Conservation (phyloP, 2,113 vertebrate genomes). For the Notarius quadriscutis region DNA sequence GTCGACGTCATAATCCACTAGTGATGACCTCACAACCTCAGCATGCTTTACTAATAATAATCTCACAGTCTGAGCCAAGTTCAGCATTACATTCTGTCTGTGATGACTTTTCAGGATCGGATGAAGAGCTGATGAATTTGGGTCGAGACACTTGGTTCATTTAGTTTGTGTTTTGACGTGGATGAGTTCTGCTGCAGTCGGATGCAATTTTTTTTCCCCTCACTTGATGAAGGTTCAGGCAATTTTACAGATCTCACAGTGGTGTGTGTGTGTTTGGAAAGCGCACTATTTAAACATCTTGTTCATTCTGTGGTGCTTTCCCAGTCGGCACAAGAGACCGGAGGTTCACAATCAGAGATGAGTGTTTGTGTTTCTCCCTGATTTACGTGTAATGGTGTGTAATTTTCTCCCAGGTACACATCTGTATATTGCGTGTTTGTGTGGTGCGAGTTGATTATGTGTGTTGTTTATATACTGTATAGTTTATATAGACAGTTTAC, state of each 20-base stretch:
- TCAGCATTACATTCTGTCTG: no score
- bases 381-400: constrained; percentile 10
- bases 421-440: neutral
- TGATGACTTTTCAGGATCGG: neutral
- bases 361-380: constrained; percentile 27
- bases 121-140: neutral
- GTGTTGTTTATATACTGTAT: neutral
- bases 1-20: neutral
- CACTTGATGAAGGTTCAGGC: neutral
- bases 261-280: constrained; percentile 27
- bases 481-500: neutral
- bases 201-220: neutral
- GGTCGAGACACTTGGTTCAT: neutral
- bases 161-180: neutral
- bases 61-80: neutral
- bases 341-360: constrained; percentile 28
- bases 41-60: neutral
- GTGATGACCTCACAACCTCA: neutral
- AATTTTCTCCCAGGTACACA: neutral
- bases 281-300: constrained; percentile 11
- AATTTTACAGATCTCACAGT: neutral
- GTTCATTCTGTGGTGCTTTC: constrained; percentile 6
- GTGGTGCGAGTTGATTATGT: neutral
- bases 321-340: constrained; percentile 8
- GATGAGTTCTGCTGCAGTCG: neutral